These are phyloP conservation scores for Agonum fuliginosum DNA, from an alignment of 2,888 invertebrate species.

Conservation along the genomic window DNA sequence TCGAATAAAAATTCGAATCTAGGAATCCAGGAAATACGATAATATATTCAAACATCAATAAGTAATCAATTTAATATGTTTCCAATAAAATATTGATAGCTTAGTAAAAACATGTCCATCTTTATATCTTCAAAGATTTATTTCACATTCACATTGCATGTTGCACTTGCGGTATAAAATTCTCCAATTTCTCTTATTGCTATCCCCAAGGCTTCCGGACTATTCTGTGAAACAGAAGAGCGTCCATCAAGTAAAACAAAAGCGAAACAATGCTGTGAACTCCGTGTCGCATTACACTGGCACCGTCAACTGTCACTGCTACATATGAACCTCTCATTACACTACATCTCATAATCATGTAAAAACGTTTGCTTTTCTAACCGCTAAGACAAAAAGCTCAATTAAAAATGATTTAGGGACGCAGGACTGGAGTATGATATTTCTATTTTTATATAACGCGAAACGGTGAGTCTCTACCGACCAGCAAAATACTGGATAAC, in stretches of 20 bases:
- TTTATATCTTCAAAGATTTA: too few species aligned
- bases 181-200: not conserved
- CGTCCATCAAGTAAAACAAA: constrained; percentile 42
- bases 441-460: not conserved
- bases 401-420: constrained; percentile 54
- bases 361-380: constrained; percentile 55
- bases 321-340: constrained; percentile 51
- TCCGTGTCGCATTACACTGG: constrained; percentile 31
- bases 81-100: too few species aligned
- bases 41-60: too few species aligned
- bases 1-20: too few species aligned
- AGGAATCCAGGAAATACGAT: too few species aligned
- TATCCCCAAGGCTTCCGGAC: constrained; percentile 14
- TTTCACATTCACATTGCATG: too few species aligned
- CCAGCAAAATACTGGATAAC: too few species aligned
- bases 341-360: constrained; percentile 24
- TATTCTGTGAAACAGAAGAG: constrained; percentile 23
- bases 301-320: constrained; percentile 24
- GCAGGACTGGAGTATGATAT: not conserved
- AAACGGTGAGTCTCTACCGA: too few species aligned
- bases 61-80: too few species aligned
- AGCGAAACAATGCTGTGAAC: constrained; percentile 44
- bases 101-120: too few species aligned
- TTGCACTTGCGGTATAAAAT: not conserved
- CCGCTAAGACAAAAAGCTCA: constrained; percentile 27